A percentile compares a stretch with the other conserved stretches of the same genome.
phyloP scores from a whole-genome alignment of 2,888 invertebrate genomes.

The Spisula subtruncata region DNA sequence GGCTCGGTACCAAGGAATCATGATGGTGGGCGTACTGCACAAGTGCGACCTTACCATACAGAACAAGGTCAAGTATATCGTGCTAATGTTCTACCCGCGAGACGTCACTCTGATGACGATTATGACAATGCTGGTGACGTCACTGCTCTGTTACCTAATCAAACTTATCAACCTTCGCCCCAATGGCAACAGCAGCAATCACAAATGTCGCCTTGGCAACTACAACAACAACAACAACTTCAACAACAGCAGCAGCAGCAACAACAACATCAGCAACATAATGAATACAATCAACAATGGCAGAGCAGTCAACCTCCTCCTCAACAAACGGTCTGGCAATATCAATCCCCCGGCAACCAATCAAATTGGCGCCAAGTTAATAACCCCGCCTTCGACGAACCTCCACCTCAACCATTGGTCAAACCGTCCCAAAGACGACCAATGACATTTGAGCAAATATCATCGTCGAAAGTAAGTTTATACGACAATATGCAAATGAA shows the following conservation, averaged over 20 bases:
- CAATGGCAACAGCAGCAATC: conserved; percentile 31
- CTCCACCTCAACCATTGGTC: conserved; percentile 78
- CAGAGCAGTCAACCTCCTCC: conserved; percentile 35
- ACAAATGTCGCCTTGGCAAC: conserved; percentile 37
- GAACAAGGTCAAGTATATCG: conserved; percentile 54
- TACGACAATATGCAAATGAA: conserved; percentile 83
- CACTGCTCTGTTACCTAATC: conserved; percentile 74
- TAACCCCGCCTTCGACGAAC: conserved; percentile 59
- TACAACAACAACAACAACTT: conserved; percentile 27
- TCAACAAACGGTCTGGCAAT: conserved; percentile 56
- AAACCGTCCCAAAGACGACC: conserved; percentile 83
- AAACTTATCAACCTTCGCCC: conserved; percentile 55
- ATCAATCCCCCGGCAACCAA: conserved; percentile 37
- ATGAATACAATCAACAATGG: conserved; percentile 40
- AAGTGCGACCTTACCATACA: conserved; percentile 62
- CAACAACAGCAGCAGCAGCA: conserved; percentile 26
- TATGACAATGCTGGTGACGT: conserved; percentile 81
- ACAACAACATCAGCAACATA: conserved; percentile 36
- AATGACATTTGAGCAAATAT: conserved; percentile 84
- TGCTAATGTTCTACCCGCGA: conserved; percentile 54
- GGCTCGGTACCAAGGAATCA: conserved; percentile 49
- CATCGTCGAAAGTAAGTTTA: conserved; percentile 84
- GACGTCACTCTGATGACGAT: conserved; percentile 78
- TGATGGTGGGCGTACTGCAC: conserved; percentile 55
- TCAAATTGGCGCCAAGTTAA: conserved; percentile 51